phyloP scores from a whole-genome alignment of 2,797 vertebrate species.

The Gambelia wislizenii region DNA sequence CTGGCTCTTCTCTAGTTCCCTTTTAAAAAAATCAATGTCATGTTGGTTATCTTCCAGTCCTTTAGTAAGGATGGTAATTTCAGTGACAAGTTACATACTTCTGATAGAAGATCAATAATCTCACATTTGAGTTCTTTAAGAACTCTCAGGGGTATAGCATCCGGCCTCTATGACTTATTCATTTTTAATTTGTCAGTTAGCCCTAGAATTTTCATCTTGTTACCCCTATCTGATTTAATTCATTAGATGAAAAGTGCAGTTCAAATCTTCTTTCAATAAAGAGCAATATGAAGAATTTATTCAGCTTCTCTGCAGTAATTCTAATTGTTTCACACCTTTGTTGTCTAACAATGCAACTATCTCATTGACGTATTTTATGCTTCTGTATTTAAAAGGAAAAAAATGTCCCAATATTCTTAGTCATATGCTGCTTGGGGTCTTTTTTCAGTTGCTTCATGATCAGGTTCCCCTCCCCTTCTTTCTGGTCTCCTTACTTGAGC shows the following conservation, averaged over 20 bases:
- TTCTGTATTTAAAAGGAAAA: not conserved
- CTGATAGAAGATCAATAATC: conserved; percentile 27
- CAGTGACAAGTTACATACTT: conserved; percentile 14
- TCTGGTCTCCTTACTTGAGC: not conserved
- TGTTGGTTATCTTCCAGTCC: conserved; percentile 12
- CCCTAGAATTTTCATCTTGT: not conserved
- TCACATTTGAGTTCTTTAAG: conserved; percentile 9
- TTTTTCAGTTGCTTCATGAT: not conserved
- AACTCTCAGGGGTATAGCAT: not conserved
- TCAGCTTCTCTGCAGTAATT: not conserved
- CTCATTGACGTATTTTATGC: not conserved
- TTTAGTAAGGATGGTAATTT: not conserved
- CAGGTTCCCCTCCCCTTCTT: not conserved
- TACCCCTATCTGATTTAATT: not conserved
- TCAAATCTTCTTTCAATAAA: not conserved
- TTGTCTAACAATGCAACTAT: not conserved
- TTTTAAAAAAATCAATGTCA: conserved; percentile 28
- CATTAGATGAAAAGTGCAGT: not conserved
- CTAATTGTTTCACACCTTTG: not conserved
- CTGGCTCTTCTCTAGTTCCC: not conserved
- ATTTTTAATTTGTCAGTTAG: conserved; percentile 19
- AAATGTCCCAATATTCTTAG: not conserved
- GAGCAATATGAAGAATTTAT: not conserved
- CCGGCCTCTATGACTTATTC: not conserved
- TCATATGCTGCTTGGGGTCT: not conserved